A percentile compares a stretch with the other conserved stretches of the same genome.
These are phyloP conservation scores for Urocitellus parryii DNA, from an alignment of 2,113 vertebrate genomes.

Conservation along the genomic window DNA sequence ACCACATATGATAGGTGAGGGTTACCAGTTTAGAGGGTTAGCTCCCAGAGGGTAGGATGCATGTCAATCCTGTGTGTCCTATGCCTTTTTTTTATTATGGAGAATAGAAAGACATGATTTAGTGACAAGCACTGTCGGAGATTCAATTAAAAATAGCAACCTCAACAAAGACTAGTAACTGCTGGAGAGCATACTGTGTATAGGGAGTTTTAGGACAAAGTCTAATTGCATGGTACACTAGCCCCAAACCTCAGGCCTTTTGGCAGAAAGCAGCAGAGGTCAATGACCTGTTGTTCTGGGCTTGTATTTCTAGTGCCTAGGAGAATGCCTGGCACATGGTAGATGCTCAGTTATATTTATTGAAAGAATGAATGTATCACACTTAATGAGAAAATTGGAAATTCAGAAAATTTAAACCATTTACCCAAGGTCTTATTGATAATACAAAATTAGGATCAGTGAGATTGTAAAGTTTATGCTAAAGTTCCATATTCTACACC, in stretches of 20 bases:
- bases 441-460: background rate
- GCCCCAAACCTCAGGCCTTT: background rate
- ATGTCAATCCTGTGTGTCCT: background rate
- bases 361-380: background rate
- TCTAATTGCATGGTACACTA: background rate
- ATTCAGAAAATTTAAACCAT: background rate
- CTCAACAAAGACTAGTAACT: background rate
- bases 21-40: background rate
- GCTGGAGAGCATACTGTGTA: background rate
- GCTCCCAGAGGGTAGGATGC: background rate
- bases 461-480: background rate
- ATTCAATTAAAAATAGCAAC: background rate
- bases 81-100: background rate
- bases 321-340: background rate
- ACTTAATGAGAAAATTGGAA: background rate
- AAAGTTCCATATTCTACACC: background rate
- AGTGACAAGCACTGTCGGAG: background rate
- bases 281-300: fast-evolving
- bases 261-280: background rate
- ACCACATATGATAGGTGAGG: background rate
- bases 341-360: background rate
- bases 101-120: background rate
- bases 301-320: background rate
- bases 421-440: background rate
- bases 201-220: background rate